Base-by-base conservation (phyloP, 1,140 invertebrate genomes). In the Drosophila pachea region DNA sequence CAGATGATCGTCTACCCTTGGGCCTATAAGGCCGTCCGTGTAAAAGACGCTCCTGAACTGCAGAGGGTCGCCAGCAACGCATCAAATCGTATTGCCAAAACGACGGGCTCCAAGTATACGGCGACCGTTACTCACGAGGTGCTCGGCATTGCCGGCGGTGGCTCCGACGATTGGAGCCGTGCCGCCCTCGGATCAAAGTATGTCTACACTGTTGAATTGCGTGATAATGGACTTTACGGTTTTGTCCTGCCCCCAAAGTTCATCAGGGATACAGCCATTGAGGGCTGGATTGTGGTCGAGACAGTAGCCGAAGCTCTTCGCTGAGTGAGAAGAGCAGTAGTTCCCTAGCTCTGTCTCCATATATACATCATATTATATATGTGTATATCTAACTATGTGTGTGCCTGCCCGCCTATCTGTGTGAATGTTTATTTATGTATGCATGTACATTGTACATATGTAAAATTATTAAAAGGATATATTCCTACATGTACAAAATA, bases 111-210 rank as follows among this genome's bases (percentile, higher is more conserved):
- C n/a, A 35, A 65, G 0, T 88, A 89, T 52, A 56, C 63, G 11
- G 63, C 81, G 7, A 63, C 74, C 7, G 81, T 87, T 8, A 89
- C 88, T 31, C 76, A 89, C 73, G 73, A 83, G 52, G 62, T 95
- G 0, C 89, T 97, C 5, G 96, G 96, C 77, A 93, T 94, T 43
- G 95, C 95, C 2, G 90, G 92, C 82, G 96, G 96, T 14, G 94
- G 95, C 5, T 95, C 95, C 0, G 95, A 97, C 76, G 97, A 98
- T 87, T 98, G 96, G 96, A 95, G 95, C 0, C 96, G 97, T 87
- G 94, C 93, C 4, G 90, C 91, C 4, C 92, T 93, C 12, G 92
- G 92, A 29, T 94, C 97, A 42, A 96, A 96, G 88, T 97, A 97
- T 88, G 91, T 95, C 0, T 98, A 95, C 84, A 96, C 96, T 0